A percentile compares a stretch with the other conserved stretches of the same genome.
Evolutionary conservation across 2,888 invertebrate species (phyloP).

Genomic region (Helicoverpa assulta): DNA sequence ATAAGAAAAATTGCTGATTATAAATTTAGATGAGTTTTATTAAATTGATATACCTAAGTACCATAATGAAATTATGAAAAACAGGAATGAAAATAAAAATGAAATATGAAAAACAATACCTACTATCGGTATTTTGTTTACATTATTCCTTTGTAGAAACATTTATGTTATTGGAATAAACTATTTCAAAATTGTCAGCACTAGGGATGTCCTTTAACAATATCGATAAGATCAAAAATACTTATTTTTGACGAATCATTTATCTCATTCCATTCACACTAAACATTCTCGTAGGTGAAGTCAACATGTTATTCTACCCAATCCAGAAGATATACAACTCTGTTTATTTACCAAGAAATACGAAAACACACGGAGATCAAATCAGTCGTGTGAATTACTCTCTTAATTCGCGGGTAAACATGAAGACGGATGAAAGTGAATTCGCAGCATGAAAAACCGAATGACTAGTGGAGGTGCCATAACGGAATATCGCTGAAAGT

Average conservation of each 20-base stretch:
- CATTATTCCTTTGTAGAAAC: neutral
- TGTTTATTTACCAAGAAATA: slow-evolving; percentile 21
- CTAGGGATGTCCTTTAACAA: slow-evolving; percentile 6
- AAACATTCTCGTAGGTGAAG: no score
- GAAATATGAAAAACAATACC: slow-evolving; percentile 10
- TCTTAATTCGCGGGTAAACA: slow-evolving; percentile 48
- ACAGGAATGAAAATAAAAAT: neutral
- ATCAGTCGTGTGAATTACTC: slow-evolving; percentile 42
- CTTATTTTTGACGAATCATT: no score
- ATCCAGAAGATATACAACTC: neutral
- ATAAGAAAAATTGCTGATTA: no score
- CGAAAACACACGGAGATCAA: slow-evolving; percentile 42
- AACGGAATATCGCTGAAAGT: no score
- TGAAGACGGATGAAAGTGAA: slow-evolving; percentile 53
- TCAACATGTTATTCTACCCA: neutral
- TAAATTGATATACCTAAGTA: no score
- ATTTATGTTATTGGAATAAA: neutral
- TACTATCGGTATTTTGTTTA: neutral
- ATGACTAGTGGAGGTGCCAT: no score
- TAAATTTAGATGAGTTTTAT: no score
- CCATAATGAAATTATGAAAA: neutral
- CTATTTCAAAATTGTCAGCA: neutral
- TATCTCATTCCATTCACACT: no score
- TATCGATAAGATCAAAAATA: slow-evolving; percentile 9
- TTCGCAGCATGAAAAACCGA: neutral